phyloP scores from a whole-genome alignment of 2,888 invertebrate genomes.

The Blastobasis adustella region DNA sequence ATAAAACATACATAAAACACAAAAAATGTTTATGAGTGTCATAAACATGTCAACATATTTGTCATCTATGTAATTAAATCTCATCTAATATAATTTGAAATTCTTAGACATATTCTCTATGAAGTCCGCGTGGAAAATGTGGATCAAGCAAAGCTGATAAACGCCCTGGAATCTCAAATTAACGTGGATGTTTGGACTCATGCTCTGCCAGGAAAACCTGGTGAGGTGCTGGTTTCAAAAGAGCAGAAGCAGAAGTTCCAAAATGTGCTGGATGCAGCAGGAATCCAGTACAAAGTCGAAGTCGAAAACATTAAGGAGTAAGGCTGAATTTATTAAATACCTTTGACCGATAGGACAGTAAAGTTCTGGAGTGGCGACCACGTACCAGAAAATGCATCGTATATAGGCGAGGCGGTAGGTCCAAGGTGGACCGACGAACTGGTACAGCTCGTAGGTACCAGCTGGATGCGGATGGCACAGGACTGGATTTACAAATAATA shows the following conservation, averaged over 20 bases:
- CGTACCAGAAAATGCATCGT: too few relatives aligned
- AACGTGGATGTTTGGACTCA: constrained; percentile 39
- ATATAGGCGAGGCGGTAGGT: too few relatives aligned
- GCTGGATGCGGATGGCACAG: too few relatives aligned
- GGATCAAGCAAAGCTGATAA: constrained; percentile 30
- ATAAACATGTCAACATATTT: too few relatives aligned
- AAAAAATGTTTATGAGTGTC: too few relatives aligned
- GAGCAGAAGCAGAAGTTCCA: constrained; percentile 32
- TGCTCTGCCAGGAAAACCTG: constrained; percentile 28
- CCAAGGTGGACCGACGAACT: too few relatives aligned
- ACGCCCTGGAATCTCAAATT: constrained; percentile 26
- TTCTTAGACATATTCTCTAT: constrained; percentile 33
- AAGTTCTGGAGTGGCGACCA: too few relatives aligned
- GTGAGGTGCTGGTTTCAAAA: constrained; percentile 35
- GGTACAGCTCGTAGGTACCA: too few relatives aligned
- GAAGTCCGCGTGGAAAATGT: constrained; percentile 29
- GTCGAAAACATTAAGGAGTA: constrained; percentile 52
- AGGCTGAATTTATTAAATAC: constrained; percentile 16
- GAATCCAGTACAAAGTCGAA: constrained; percentile 31
- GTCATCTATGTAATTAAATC: not conserved
- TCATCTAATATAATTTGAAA: not conserved
- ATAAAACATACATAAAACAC: too few relatives aligned
- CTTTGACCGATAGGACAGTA: too few relatives aligned
- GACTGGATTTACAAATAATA: too few relatives aligned
- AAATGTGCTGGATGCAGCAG: constrained; percentile 28